Evolutionary conservation across 2,888 invertebrate genomes (phyloP), one percentile per base, ranked within the genome.

Genomic region (Criorhina ranunculi): DNA sequence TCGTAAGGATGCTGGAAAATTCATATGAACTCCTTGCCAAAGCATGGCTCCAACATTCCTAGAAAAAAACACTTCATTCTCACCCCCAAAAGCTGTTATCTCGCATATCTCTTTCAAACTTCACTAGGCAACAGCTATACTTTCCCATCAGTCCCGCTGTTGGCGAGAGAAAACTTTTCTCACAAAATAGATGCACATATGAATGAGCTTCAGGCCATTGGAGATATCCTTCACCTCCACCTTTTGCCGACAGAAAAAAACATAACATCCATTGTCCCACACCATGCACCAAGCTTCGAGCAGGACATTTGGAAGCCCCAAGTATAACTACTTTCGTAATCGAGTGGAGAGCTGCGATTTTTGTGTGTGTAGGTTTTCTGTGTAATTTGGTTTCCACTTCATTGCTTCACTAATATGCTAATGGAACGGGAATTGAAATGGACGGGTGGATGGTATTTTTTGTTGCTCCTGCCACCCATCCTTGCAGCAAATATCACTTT

Each of bases 381-480:
- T 80, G 67, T 67, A 82, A 77, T 67, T 77, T 67, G 72, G 72
- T 82, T 77, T 82, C 8, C 77, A 72, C 53, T 72, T 72, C 82
- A 82, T 62, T 77, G 67, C 82, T 42, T 66, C 60, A 42, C 35
- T 76, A 64, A 81, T 76, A 81, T 83, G 72, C 66, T 77, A 78
- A 83, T 83, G 72, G 73, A 73, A 73, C 53, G 44, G n/a, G 66
- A 66, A 75, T 46, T 40, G 67, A 67, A 73, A 73, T 80, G 72
- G 72, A 49, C 59, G 24, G 15, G 19, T 4, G 24, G 44, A 29
- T 40, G 33, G 51, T 44, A 53, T 69, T 42, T 33, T 62, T 40
- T 2, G 53, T 11, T 8, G 3, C 31, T 11, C 35, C n/a, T 9
- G 5, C 9, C 40, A 31, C n/a, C 40, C 37, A 29, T 31, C 24